Base-by-base conservation (phyloP, 2,888 invertebrate species). In the Epinotia brunnichana region DNA sequence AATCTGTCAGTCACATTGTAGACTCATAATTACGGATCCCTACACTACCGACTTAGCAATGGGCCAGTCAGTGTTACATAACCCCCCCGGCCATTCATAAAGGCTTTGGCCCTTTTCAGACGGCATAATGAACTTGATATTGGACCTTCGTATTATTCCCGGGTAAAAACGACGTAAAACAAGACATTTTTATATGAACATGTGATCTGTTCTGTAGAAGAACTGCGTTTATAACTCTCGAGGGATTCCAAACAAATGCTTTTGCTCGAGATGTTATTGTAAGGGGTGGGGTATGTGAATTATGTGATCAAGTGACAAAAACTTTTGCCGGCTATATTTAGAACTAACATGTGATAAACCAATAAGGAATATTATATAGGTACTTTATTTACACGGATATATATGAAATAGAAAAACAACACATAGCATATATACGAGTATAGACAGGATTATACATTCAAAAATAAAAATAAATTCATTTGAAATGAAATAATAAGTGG, bases 101-200 rank as follows among this genome's bases (percentile, higher is more conserved):
- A 71, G 76, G 77, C 74, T 79, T 79, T 70, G 78, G 76, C 76
- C 79, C 79, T 78, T 82, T 78, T 74, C 76, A 82, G 74, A 74
- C 57, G 66, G 19, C 69, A 69, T 78, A 83, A 84, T 81, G 76
- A 82, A 81, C 77, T 77, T 78, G 77, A 81, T 86, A 86, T 87
- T 87, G 84, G 82, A 83, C 84, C 82, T 79, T 80, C 80, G 10
- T 79, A 76, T 83, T n/a, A 48, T 83, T 81, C 81, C 83, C 82
- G 13, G 5, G 4, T 9, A 15, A 35, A 21, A 39, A 39, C 3
- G 64, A 35, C 39, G 13, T 15, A 64, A 39, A 7, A 7, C 10
- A 64, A 13, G 1, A 2, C 1, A 10, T 4, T 35, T 19, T 39
- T 21, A 7, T n/a, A 29, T 1, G 24, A 15, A 57, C 7, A n/a